Evolutionary conservation across 2,888 invertebrate species (phyloP), one percentile per base, ranked within the genome.

Genomic region (Hypselothyrea guttata): DNA sequence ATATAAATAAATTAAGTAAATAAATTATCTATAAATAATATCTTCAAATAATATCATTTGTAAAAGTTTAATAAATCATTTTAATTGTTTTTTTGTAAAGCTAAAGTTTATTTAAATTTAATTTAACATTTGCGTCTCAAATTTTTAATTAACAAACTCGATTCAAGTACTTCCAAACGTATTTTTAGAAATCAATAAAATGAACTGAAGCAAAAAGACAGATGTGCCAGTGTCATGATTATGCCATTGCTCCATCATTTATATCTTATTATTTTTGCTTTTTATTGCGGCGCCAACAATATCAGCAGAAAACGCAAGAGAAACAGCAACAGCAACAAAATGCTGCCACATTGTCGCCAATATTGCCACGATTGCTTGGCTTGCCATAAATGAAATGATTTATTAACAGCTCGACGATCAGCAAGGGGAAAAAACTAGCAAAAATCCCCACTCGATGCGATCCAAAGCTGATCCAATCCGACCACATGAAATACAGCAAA

Each of bases 301-400:
- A 54, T 11, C 22, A 28, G 34, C 46, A 18, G 42, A 37, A 27
- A 22, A n/a, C n/a, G n/a, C n/a, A n/a, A n/a, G n/a, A n/a, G n/a
- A n/a, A n/a, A n/a, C n/a, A n/a, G n/a, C n/a, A n/a, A n/a, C n/a
- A n/a, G n/a, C n/a, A n/a, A n/a, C n/a, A 22, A 22, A 22, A 2
- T 28, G 66, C 75, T 75, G 72, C 79, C 85, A 75, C 75, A 83
- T 72, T 78, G 83, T 83, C 85, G 85, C 75, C 85, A 85, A 83
- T 71, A 84, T 68, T 75, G 58, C 40, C 11, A 41, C 69, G 54
- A 46, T 51, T 51, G 58, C 52, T 56, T 42, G 53, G 58, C 51
- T 57, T 59, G 70, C 63, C 77, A 77, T 81, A 77, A 84, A 65
- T 61, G 66, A 81, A 77, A 77, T 77, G 77, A 77, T 77, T 77